Percentiles rank a stretch among this genome's conserved stretches.
These are phyloP conservation scores for Gadus macrocephalus DNA, from an alignment of 2,113 vertebrate species.

Conservation along the genomic window DNA sequence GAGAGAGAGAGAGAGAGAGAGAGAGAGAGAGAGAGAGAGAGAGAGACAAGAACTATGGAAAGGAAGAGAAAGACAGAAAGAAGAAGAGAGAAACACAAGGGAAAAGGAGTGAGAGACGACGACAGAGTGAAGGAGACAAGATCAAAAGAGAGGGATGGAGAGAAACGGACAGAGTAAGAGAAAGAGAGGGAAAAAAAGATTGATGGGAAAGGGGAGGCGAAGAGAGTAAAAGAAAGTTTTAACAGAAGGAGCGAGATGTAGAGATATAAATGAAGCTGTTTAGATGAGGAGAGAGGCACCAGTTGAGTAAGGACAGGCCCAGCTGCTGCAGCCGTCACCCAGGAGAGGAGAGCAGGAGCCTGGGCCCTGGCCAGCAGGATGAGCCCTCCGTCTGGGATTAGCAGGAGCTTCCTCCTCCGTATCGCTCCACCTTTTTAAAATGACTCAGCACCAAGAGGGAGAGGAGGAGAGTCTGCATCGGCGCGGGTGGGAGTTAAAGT, in stretches of 20 bases:
- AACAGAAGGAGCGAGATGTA: background rate
- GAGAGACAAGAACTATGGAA: too few species aligned
- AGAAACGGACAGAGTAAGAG: too few species aligned
- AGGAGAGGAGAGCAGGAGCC: conserved; percentile 17
- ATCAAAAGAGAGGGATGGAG: too few species aligned
- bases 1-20: too few species aligned
- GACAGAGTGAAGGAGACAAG: conserved; percentile 18
- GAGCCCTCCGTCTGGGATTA: conserved; percentile 51
- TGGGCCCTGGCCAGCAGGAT: conserved; percentile 40
- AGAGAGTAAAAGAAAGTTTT: too few species aligned
- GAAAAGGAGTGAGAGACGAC: conserved; percentile 46
- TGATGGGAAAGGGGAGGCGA: too few species aligned
- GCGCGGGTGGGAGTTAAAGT: conserved; percentile 15
- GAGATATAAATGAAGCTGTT: too few species aligned
- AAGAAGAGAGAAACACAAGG: too few species aligned
- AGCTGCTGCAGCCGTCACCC: conserved; percentile 31
- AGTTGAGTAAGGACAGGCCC: conserved; percentile 55
- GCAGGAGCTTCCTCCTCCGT: conserved; percentile 48
- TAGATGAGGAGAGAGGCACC: conserved; percentile 50
- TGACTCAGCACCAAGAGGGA: conserved; percentile 24
- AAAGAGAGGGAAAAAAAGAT: too few species aligned
- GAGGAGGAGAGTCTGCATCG: conserved; percentile 21
- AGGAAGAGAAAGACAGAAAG: too few species aligned
- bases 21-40: too few species aligned
- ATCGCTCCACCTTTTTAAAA: conserved; percentile 46